Base-by-base conservation (phyloP, 2,113 vertebrate species). In the Mastomys natalensis region DNA sequence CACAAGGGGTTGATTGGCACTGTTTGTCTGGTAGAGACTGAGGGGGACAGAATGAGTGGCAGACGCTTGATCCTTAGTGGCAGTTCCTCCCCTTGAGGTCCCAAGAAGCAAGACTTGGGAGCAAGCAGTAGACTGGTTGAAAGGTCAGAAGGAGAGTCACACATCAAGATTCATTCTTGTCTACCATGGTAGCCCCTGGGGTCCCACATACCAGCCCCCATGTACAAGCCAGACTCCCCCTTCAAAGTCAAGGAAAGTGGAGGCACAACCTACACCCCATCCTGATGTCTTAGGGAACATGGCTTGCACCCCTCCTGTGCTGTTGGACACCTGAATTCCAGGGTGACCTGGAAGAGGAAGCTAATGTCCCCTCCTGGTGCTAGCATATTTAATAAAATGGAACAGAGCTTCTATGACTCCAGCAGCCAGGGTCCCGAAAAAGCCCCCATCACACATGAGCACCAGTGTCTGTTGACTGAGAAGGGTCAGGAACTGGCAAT, bases 321-420 rank as follows among this genome's bases (percentile, higher is more conserved):
- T 48, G 11, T 43, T 13, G 37, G 26, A 72, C 6, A 3, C 68
- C 13, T 1, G 5, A 31, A 70, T 73, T 51, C 60, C 22, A 15
- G 0, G 4, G 34, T 7, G 4, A 13, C 3, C 10, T 4, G 8
- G 7, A 10, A 22, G 2, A 51, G 1, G 51, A 3, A 6, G 62
- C 26, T 6, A 68, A 43, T 0, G 0, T 3, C 0, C 0, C 0
- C 0, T 0, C 22, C 26, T 4, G 10, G 21, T 11, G n/a, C 72
- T 73, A 40, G 2, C 29, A 24, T 7, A 17, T 11, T 48, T 19
- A 60, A 2, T 10, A 15, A 3, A 21, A 40, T 6, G 37, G 60
- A 68, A 43, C 13, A 3, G 1, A 40, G 40, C 62, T 4, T 1
- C 0, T n/a, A 2, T 1, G 2, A 53, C 26, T 15, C 3, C 31